Percentiles rank a stretch among this genome's conserved stretches.
These are phyloP conservation scores for Taenioides sp. DNA, from an alignment of 2,797 vertebrate genomes.

Conservation along the genomic window DNA sequence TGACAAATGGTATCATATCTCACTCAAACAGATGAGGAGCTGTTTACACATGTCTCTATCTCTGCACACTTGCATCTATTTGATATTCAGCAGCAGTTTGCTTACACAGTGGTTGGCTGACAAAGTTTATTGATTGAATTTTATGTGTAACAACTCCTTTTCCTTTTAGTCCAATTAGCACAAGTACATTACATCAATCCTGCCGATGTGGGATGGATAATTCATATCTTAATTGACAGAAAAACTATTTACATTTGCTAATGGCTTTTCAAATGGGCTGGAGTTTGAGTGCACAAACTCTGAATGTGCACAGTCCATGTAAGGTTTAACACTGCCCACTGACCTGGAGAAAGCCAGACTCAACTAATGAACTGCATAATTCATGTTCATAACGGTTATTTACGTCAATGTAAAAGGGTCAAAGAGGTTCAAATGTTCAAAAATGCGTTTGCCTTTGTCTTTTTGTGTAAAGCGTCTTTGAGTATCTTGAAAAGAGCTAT, in stretches of 20 bases:
- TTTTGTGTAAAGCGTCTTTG: too few relatives aligned
- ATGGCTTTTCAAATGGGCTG: constrained; percentile 68
- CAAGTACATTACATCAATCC: constrained; percentile 68
- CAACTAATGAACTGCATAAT: constrained; percentile 65
- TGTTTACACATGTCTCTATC: constrained; percentile 41
- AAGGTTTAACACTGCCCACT: constrained; percentile 47
- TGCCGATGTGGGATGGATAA: constrained; percentile 65
- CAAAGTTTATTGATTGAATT: constrained; percentile 67
- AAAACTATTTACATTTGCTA: constrained; percentile 73
- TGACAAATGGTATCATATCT: constrained; percentile 14
- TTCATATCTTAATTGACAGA: constrained; percentile 74
- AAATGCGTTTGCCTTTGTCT: too few relatives aligned
- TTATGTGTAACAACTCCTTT: constrained; percentile 65
- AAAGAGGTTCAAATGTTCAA: constrained; percentile 12
- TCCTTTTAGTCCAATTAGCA: constrained; percentile 72
- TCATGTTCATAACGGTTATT: constrained; percentile 43
- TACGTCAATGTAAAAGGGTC: constrained; percentile 28
- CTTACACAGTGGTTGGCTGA: constrained; percentile 57
- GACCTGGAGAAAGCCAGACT: constrained; percentile 52
- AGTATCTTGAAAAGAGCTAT: too few relatives aligned
- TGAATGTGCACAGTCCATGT: constrained; percentile 15
- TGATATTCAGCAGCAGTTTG: constrained; percentile 61
- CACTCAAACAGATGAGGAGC: constrained; percentile 12
- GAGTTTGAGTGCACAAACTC: constrained; percentile 45
- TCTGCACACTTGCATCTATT: constrained; percentile 45